phyloP scores from a whole-genome alignment of 1,140 invertebrate genomes.

The Mycetomoellerius zeteki region DNA sequence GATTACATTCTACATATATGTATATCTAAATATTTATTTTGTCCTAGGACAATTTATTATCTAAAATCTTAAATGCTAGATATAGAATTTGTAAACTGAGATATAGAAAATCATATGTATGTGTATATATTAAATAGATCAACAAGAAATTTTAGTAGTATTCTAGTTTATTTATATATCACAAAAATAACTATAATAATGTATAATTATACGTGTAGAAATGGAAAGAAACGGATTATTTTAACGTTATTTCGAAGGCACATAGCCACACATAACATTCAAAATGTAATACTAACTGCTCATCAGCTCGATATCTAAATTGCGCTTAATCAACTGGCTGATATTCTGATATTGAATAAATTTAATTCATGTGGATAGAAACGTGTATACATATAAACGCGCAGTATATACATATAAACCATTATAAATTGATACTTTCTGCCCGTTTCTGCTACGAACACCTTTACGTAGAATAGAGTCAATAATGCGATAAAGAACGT shows the following conservation, averaged over 20 bases:
- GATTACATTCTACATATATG: no score
- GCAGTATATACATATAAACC: neutral
- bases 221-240: neutral
- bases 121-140: no score
- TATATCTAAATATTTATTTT: no score
- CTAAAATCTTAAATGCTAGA: no score
- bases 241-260: neutral
- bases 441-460: neutral
- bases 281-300: neutral
- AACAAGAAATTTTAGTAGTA: neutral
- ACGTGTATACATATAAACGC: no score
- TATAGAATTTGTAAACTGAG: no score
- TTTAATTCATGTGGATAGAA: slow-evolving; percentile 26
- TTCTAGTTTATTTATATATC: neutral
- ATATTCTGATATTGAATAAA: slow-evolving; percentile 27
- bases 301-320: neutral
- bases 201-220: neutral
- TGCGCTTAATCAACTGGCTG: neutral
- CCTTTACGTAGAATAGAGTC: neutral
- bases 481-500: neutral
- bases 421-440: slow-evolving; percentile 9
- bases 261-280: neutral
- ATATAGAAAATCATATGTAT: no score
- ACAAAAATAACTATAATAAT: neutral
- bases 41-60: no score